Evolutionary conservation across 2,797 vertebrate genomes (phyloP), one percentile per base, ranked within the genome.

Genomic region (Tapirus indicus): DNA sequence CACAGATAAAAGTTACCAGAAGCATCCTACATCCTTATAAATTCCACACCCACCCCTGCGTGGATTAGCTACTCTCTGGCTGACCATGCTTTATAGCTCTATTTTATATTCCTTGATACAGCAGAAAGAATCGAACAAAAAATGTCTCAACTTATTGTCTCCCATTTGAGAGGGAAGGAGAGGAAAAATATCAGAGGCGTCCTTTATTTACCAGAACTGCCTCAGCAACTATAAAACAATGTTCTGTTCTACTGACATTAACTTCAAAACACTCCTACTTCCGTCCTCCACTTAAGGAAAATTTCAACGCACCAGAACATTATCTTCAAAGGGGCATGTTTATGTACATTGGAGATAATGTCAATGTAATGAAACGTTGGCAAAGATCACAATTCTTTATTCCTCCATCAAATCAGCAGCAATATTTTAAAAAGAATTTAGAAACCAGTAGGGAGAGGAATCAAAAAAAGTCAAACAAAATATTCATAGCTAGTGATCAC

Each of bases 261-360:
- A 94, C 96, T 95, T 56, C 92, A 84, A 64, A 95, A 92, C 88
- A 94, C 95, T 96, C 93, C 97, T 13, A 96, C 95, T 96, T 95
- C 91, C 95, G 94, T 95, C 95, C 92, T 97, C 96, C 94, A 94
- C 85, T 94, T 54, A 82, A 79, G 82, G 69, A 88, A 97, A 97
- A 96, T 85, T 85, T 89, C 95, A 92, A 0, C 8, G 0, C 41
- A 56, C 62, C 82, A 85, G 80, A 88, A 95, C 41, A 84, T 60
- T 79, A 85, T 96, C 94, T 97, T 95, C 96, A 95, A 97, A 97
- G 95, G 77, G 10, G 56, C 52, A 23, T 72, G 84, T 93, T 94
- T 95, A 27, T 83, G 88, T 84, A 52, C 95, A 29, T 20, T 92
- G 68, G 77, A 79, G 95, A 97, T 79, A 96, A 95, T 27, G 87